Base-by-base conservation (phyloP, 2,113 vertebrate genomes). In the Machaerirhynchus nigripectus region DNA sequence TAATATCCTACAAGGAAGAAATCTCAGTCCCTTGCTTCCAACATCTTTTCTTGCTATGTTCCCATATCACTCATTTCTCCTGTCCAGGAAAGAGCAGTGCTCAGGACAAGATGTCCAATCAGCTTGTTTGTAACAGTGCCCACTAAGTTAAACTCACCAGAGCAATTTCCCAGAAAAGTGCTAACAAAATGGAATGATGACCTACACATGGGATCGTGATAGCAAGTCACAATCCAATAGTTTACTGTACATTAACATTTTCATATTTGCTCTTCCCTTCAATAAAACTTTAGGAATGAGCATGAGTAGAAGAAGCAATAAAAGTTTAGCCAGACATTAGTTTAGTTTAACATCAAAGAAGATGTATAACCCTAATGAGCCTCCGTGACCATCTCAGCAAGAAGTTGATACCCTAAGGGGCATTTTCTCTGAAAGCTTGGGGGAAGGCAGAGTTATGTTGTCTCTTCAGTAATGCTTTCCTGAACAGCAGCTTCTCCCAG, bases 281-380 rank as follows among this genome's bases (percentile, higher is more conserved):
- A 77, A 44, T 50, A 60, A 57, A 61, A 79, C 35, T 75, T 87
- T 42, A 60, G 71, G 60, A 89, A 70, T 15, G 33, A 71, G 10
- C 0, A 3, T 28, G 42, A 68, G 9, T 21, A 60, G 44, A 65
- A 46, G 33, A 59, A 87, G 9, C 16, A 67, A 16, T 42, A 40
- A n/a, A 55, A 64, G 26, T 63, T 77, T 42, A 67, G 37, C 37
- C 2, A 11, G 44, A 15, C 3, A 10, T 59, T 9, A 31, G 26
- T 40, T 68, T 15, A 69, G 23, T 55, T 59, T 67, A 61, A 9
- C 31, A 23, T 60, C 60, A 70, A 80, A 70, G 19, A 76, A 74
- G 16, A 19, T 0, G 0, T 65, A 2, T 39, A 35, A 77, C 31
- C 69, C n/a, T 2, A 2, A 9, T 63, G 22, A 89, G 6, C 13